These are phyloP conservation scores for Spilarctia lutea DNA, from an alignment of 2,888 invertebrate species.

Conservation along the genomic window DNA sequence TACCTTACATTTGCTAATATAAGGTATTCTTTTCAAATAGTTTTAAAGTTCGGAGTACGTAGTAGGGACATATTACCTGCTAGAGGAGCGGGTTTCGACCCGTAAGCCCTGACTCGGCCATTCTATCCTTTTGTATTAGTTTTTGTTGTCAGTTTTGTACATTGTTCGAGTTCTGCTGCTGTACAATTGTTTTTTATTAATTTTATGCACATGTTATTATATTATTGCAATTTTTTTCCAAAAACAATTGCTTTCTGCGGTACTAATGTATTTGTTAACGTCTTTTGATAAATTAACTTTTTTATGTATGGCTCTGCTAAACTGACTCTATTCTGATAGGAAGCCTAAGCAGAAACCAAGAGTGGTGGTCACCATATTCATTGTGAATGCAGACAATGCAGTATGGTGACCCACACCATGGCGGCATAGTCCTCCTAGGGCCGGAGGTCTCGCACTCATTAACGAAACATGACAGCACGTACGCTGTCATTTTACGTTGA, in stretches of 20 bases:
- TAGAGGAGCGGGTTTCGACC: conserved; percentile 32
- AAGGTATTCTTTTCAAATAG: not conserved
- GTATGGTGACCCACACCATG: too few relatives aligned
- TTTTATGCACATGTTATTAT: not conserved
- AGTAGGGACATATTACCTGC: conserved; percentile 27
- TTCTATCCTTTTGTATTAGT: conserved; percentile 64
- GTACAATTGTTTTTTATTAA: not conserved
- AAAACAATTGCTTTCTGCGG: not conserved
- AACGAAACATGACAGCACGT: too few relatives aligned
- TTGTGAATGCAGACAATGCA: too few relatives aligned
- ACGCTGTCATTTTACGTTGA: too few relatives aligned
- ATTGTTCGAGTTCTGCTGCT: conserved; percentile 40
- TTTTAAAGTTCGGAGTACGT: not conserved
- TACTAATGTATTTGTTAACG: not conserved
- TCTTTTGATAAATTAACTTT: not conserved
- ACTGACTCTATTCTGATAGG: too few relatives aligned
- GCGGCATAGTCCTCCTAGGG: too few relatives aligned
- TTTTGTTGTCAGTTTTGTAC: conserved; percentile 66
- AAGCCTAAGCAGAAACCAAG: too few relatives aligned
- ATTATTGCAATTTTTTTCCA: not conserved
- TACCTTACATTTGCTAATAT: too few relatives aligned
- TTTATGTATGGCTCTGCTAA: too few relatives aligned
- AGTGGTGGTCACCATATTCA: too few relatives aligned
- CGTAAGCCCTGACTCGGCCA: conserved; percentile 62
- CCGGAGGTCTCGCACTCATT: too few relatives aligned